Evolutionary conservation across 2,888 invertebrate species (phyloP), one percentile per base, ranked within the genome.

Genomic region (Plusia festucae): DNA sequence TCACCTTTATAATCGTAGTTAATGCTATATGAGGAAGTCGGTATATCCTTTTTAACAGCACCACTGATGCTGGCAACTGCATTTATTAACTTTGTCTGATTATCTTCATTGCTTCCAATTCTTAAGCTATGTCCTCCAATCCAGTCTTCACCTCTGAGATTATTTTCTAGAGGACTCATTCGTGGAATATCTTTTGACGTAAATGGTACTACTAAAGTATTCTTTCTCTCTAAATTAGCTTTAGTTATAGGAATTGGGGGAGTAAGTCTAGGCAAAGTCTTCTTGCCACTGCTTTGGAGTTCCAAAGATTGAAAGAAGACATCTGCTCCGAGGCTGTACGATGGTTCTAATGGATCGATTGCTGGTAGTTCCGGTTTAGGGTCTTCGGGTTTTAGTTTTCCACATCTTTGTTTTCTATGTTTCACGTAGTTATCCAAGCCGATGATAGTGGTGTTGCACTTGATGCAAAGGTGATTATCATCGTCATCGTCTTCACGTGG

Each of bases 391-490:
- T 86, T 85, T 5, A 76, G 49, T 88, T 95, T 95, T 27, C 94
- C 93, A 81, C 98, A 98, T 76, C 96, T 96, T 34, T 96, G 93
- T 86, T 98, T 98, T 52, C 98, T 96, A 86, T 99, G 99, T 46
- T 96, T 96, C 27, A 99, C 96, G 88, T 99, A 99, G 88, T 97
- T 97, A 51, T 97, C 97, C n/a, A 99, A 94, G 0, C 99, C 99
- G 44, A 96, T 92, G 68, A 99, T 97, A 3, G 98, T 98, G 18
- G 95, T 88, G 80, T 97, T 97, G 92, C 99, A 99, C 86, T 97
- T 98, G 82, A 98, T 97, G 91, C 99, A 99, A 72, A 98, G 96
- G 86, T 99, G 99, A 5, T 96, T 97, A 90, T 99, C 98, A 61
- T 98, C 97, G 56, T 98, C 97, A 64, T 97, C 97, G 69, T 97